Evolutionary conservation across 2,797 vertebrate species (phyloP), one percentile per base, ranked within the genome.

Genomic region (Falco peregrinus): DNA sequence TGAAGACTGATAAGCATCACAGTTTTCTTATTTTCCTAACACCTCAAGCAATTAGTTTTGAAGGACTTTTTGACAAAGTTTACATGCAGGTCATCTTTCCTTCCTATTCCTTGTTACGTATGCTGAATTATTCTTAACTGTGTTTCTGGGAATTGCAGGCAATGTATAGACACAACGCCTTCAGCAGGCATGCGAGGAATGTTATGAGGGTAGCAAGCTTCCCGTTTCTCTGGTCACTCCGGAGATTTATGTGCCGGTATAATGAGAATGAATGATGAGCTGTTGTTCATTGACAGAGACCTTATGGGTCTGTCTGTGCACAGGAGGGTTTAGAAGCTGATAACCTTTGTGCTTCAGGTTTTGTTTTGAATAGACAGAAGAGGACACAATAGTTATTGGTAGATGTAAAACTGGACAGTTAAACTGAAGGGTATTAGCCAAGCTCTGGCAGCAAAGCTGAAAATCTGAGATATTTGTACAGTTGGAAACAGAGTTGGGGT

Each of bases 241-340:
- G 33, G 83, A 83, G 89, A 89, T 95, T 96, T 95, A 92, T 95
- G 78, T 91, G 79, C 91, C 68, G 84, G 64, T 85, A 25, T 84
- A 93, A 92, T 39, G 57, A 94, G 84, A 89, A 85, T 85, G 94
- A 96, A 94, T 68, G 69, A 93, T 91, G 93, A 96, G 57, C 64
- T 93, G 75, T 16, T 87, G 26, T 84, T 94, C 57, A 15, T 29
- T 50, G 84, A 80, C 57, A 78, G 84, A 56, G 82, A 89, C 57
- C 57, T 81, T 87, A 57, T 21, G 61, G 37, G 37, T 78, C 53
- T 75, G n/a, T 33, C 82, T 85, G 1, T 50, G 69, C 13, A 5
- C 21, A 65, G 83, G 37, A 71, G 79, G 75, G 65, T 94, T 90
- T 76, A 67, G 68, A 82, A 82, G 35, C 5, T 94, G 93, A 94